These are phyloP conservation scores for Sternarchorhynchus goeldii DNA, from an alignment of 2,797 vertebrate species.

Conservation along the genomic window DNA sequence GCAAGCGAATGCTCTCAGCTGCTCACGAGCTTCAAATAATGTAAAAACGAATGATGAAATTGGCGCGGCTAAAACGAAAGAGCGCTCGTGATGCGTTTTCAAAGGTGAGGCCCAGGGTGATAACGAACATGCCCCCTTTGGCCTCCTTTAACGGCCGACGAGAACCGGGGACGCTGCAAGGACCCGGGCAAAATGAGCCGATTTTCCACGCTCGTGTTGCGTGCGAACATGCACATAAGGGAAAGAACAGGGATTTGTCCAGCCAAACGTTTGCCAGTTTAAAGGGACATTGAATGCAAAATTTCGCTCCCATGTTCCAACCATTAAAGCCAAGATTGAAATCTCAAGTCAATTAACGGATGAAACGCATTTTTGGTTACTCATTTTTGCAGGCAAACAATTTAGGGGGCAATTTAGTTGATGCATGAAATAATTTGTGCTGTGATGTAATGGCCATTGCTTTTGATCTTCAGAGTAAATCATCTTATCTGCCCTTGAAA, in stretches of 20 bases:
- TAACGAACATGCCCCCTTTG: slow-evolving; percentile 72
- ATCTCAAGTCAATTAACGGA: slow-evolving; percentile 75
- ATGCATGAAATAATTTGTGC: slow-evolving; percentile 74
- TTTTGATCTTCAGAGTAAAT: slow-evolving; percentile 78
- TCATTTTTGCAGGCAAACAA: slow-evolving; percentile 69
- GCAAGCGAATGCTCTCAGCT: slow-evolving; percentile 51
- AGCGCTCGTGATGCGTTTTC: slow-evolving; percentile 69
- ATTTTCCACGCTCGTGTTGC: slow-evolving; percentile 73
- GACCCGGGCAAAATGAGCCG: slow-evolving; percentile 74
- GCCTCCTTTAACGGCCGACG: slow-evolving; percentile 72
- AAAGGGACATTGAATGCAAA: slow-evolving; percentile 64
- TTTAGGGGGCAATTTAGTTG: slow-evolving; percentile 74
- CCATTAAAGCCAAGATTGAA: slow-evolving; percentile 71
- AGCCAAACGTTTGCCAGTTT: slow-evolving; percentile 62
- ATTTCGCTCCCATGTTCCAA: slow-evolving; percentile 71
- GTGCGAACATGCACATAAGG: slow-evolving; percentile 55
- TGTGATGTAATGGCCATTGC: slow-evolving; percentile 75
- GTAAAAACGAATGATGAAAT: slow-evolving; percentile 82
- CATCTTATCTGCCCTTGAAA: slow-evolving; percentile 71
- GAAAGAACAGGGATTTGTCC: slow-evolving; percentile 64
- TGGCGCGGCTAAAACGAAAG: slow-evolving; percentile 80
- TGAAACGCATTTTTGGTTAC: slow-evolving; percentile 74
- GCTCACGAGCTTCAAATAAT: slow-evolving; percentile 71
- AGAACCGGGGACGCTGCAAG: slow-evolving; percentile 71
- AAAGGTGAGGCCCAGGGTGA: slow-evolving; percentile 79